Percentiles rank a stretch among this genome's conserved stretches.
These are phyloP conservation scores for Motacilla tschutschensis DNA, from an alignment of 2,113 vertebrate genomes.

Conservation along the genomic window DNA sequence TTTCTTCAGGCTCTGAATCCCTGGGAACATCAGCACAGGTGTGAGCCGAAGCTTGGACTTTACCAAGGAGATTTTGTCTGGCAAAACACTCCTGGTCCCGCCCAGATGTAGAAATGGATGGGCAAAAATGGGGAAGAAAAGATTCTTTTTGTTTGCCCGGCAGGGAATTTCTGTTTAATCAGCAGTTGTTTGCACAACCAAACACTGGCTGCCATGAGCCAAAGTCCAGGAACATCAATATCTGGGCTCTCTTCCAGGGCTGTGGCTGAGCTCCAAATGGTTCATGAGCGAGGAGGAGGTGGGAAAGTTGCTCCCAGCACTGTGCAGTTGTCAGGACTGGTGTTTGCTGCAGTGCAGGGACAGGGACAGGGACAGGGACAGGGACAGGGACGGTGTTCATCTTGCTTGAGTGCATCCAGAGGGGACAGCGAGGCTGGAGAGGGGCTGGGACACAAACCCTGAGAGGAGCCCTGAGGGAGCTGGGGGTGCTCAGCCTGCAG, in stretches of 20 bases:
- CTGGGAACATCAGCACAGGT: neutral
- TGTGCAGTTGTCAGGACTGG: neutral
- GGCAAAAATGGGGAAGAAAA: constrained; percentile 12
- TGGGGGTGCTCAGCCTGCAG: neutral
- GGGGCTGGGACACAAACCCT: neutral
- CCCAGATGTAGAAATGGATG: neutral
- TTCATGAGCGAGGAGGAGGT: neutral
- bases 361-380: neutral
- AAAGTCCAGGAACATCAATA: constrained; percentile 38
- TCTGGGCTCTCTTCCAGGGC: constrained; percentile 39
- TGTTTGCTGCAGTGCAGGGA: neutral
- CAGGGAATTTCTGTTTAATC: constrained; percentile 54
- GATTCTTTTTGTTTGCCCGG: constrained; percentile 19
- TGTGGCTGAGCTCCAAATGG: neutral
- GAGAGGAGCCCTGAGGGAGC: neutral
- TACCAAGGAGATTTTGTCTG: neutral
- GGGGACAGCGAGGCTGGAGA: neutral
- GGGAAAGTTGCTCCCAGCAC: neutral
- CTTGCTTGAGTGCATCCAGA: neutral
- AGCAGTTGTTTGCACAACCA: constrained; percentile 53
- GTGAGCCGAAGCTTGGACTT: neutral
- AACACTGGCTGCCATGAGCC: constrained; percentile 38
- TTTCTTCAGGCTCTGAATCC: neutral
- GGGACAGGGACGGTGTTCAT: neutral
- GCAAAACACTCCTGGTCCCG: neutral